Evolutionary conservation across 2,888 invertebrate genomes (phyloP).

Genomic region (Scaptomyza reducta): DNA sequence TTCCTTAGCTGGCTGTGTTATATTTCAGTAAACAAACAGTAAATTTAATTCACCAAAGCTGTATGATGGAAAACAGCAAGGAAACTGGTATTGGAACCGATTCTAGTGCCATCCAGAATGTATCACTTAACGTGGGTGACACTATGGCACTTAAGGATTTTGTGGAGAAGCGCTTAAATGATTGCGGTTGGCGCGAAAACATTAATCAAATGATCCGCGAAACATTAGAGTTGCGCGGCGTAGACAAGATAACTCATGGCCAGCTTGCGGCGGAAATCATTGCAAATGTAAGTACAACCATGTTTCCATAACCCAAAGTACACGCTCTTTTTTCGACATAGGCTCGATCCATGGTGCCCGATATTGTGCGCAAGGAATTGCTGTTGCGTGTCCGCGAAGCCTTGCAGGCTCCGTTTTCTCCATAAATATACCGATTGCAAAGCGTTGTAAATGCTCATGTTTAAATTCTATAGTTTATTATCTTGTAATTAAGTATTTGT

Average conservation of each 20-base stretch:
- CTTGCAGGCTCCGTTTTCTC: constrained; percentile 24
- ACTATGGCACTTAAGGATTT: constrained; percentile 88
- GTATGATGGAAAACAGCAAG: constrained; percentile 50
- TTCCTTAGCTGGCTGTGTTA: constrained; percentile 23
- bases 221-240: constrained; percentile 90
- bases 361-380: constrained; percentile 95
- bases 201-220: constrained; percentile 93
- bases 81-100: constrained; percentile 54
- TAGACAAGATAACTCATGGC: constrained; percentile 88
- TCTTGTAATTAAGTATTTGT: constrained; percentile 59
- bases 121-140: constrained; percentile 49
- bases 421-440: neutral
- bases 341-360: constrained; percentile 94
- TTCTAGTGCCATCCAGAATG: constrained; percentile 55
- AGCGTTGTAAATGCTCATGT: neutral
- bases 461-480: constrained; percentile 66
- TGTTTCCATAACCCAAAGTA: neutral
- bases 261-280: constrained; percentile 92
- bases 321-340: constrained; percentile 59
- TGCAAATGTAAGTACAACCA: constrained; percentile 84
- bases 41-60: neutral
- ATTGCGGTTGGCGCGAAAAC: constrained; percentile 97
- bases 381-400: constrained; percentile 85
- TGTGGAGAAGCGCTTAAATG: constrained; percentile 90
- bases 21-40: neutral